These are phyloP conservation scores for Rhea pennata DNA, from an alignment of 2,113 vertebrate genomes.

Conservation along the genomic window DNA sequence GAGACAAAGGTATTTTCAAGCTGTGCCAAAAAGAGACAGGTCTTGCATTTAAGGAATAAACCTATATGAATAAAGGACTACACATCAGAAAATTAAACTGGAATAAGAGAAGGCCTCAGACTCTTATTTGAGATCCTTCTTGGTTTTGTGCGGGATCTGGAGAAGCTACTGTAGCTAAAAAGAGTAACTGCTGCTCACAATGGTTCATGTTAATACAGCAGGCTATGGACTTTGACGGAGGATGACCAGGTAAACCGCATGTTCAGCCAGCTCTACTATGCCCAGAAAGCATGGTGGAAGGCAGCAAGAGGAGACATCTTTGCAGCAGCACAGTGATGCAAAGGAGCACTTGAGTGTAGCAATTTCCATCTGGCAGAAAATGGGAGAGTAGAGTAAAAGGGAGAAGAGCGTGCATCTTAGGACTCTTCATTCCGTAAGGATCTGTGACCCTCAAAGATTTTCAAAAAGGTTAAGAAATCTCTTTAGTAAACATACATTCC, in stretches of 20 bases:
- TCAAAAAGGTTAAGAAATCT: neutral
- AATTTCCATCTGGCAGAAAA: neutral
- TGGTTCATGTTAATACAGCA: neutral
- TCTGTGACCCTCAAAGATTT: neutral
- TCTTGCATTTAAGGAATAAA: neutral
- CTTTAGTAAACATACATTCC: neutral
- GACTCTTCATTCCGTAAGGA: neutral
- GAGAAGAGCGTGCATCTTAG: neutral
- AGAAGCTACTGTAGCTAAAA: neutral
- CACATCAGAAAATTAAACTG: neutral
- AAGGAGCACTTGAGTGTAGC: neutral
- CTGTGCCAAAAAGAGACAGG: neutral
- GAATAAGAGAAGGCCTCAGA: neutral
- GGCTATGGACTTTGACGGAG: neutral
- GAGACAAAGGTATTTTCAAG: neutral
- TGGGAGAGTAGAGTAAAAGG: neutral
- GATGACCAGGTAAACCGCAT: neutral
- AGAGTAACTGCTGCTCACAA: neutral
- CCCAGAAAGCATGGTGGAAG: neutral
- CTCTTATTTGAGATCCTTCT: neutral
- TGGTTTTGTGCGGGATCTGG: neutral
- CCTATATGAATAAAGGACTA: neutral
- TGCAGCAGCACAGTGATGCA: neutral
- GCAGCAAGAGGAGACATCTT: neutral
- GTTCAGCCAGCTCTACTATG: neutral